phyloP scores from a whole-genome alignment of 2,888 invertebrate species.

The Halictus quadricinctus region DNA sequence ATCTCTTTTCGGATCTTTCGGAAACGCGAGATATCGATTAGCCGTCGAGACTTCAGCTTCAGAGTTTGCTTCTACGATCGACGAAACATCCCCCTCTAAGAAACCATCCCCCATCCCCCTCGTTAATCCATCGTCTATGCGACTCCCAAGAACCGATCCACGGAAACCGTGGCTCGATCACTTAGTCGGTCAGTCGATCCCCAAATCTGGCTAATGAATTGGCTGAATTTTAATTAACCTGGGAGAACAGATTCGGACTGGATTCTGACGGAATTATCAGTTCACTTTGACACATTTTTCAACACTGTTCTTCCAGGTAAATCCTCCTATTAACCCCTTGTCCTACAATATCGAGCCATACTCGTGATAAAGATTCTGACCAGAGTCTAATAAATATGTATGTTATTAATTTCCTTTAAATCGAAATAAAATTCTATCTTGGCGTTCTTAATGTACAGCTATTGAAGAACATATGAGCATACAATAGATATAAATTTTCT shows the following conservation, averaged over 20 bases:
- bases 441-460: too few relatives aligned
- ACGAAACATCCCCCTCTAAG: not conserved
- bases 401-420: too few relatives aligned
- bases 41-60: not conserved
- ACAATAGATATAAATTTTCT: too few relatives aligned
- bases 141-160: not conserved
- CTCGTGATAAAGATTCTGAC: too few relatives aligned
- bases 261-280: not conserved
- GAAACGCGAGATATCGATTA: slow-evolving; percentile 11
- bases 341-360: too few relatives aligned
- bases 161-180: not conserved
- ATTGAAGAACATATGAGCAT: too few relatives aligned
- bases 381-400: too few relatives aligned
- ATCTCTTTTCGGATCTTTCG: not conserved
- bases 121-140: not conserved
- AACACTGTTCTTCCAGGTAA: too few relatives aligned
- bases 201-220: not conserved
- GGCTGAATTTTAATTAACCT: not conserved
- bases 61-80: not conserved
- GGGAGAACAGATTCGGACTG: not conserved
- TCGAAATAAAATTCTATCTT: too few relatives aligned
- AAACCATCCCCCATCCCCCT: not conserved
- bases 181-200: not conserved
- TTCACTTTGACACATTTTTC: too few relatives aligned
- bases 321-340: too few relatives aligned